A percentile compares a stretch with the other conserved stretches of the same genome.
phyloP scores from a whole-genome alignment of 2,888 invertebrate genomes.

The Sarcophaga variegata region DNA sequence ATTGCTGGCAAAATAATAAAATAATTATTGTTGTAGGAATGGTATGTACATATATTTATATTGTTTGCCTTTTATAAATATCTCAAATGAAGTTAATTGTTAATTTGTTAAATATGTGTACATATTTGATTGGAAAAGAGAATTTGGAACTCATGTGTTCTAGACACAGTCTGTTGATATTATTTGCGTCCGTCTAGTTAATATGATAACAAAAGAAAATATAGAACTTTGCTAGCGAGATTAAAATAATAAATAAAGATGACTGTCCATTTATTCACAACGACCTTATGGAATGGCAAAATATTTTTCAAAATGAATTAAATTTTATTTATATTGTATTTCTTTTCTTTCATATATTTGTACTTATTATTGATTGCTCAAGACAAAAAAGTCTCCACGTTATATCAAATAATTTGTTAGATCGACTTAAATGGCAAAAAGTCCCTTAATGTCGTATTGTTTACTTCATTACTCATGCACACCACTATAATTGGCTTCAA shows the following conservation, averaged over 20 bases:
- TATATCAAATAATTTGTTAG: no score
- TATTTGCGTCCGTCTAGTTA: not conserved
- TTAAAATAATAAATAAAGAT: not conserved
- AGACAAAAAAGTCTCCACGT: no score
- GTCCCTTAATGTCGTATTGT: not conserved
- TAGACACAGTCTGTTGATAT: not conserved
- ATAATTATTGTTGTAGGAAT: no score
- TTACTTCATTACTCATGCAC: not conserved
- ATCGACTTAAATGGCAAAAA: constrained; percentile 15
- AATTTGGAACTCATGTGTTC: constrained; percentile 4
- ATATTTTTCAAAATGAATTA: not conserved
- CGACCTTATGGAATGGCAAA: not conserved
- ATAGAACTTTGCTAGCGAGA: not conserved
- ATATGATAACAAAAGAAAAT: not conserved
- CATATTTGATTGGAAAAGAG: not conserved
- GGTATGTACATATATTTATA: no score
- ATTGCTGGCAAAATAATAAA: no score
- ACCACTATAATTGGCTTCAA: not conserved
- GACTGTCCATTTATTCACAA: not conserved
- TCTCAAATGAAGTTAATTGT: not conserved
- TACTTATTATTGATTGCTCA: no score
- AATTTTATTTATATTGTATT: not conserved
- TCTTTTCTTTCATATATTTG: no score
- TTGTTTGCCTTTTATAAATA: not conserved
- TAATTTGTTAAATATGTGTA: not conserved